Evolutionary conservation across 1,140 invertebrate genomes (phyloP).

Genomic region (Oscheius sp.): DNA sequence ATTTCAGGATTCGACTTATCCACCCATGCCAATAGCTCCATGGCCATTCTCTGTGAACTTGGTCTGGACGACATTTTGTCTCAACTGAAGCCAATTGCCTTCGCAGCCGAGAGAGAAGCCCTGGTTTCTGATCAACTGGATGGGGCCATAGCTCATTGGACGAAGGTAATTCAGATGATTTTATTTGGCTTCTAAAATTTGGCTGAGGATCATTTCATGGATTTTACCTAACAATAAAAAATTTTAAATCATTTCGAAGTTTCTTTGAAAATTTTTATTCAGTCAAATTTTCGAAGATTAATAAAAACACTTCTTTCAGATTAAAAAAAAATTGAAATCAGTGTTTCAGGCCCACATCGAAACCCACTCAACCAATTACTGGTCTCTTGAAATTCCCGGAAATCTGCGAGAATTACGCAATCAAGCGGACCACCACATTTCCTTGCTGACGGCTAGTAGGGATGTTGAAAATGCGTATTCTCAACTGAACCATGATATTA

Average conservation of each 20-base stretch:
- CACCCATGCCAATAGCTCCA: conserved; percentile 16
- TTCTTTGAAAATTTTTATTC: no score
- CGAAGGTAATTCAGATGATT: conserved; percentile 8
- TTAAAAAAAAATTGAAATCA: no score
- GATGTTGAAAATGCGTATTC: neutral
- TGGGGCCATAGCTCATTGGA: conserved; percentile 10
- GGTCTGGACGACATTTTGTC: conserved; percentile 21
- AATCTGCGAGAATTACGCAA: neutral
- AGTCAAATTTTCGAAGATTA: no score
- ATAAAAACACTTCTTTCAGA: neutral
- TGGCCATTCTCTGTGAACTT: conserved; percentile 27
- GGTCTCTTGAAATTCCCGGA: neutral
- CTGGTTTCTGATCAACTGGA: conserved; percentile 18
- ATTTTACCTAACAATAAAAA: no score
- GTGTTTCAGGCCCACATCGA: neutral
- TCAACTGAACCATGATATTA: neutral
- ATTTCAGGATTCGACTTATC: conserved; percentile 28
- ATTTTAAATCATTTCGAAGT: no score
- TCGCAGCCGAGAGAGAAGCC: conserved; percentile 27
- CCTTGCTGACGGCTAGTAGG: neutral
- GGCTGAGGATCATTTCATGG: no score
- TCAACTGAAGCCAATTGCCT: conserved; percentile 29
- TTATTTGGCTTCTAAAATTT: no score
- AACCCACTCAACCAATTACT: neutral
- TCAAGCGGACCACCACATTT: neutral